Conservation (phyloP, 1,140 invertebrate genomes). For the Sinella curviseta region DNA sequence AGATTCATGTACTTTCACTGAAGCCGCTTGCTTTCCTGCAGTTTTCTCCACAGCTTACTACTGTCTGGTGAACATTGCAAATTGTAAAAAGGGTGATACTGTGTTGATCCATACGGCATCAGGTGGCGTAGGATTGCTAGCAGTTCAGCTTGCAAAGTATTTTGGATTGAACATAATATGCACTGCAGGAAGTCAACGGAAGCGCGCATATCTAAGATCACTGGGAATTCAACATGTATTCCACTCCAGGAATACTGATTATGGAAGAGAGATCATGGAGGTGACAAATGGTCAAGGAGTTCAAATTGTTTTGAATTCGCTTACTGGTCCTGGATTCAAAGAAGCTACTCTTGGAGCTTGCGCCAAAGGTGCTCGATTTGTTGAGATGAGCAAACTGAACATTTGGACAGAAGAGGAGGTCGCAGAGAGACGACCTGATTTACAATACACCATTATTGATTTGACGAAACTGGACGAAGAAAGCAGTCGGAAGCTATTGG, state of each 20-base stretch:
- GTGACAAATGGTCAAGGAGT: background rate
- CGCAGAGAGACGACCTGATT: background rate
- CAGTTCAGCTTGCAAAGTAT: too few relatives aligned
- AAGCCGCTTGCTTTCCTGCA: background rate
- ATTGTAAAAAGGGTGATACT: too few relatives aligned
- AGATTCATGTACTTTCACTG: background rate
- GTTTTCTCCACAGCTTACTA: background rate
- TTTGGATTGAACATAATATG: too few relatives aligned
- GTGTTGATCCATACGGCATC: too few relatives aligned
- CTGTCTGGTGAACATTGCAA: too few relatives aligned
- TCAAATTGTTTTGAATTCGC: background rate
- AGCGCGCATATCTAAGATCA: too few relatives aligned
- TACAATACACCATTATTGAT: background rate
- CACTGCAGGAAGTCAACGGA: too few relatives aligned
- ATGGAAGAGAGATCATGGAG: background rate
- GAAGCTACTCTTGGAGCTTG: background rate
- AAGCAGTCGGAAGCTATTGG: background rate
- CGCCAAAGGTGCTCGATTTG: background rate
- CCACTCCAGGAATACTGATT: background rate
- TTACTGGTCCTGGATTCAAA: background rate
- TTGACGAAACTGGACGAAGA: background rate
- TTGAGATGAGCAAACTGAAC: slow-evolving; percentile 8
- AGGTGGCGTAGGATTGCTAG: too few relatives aligned
- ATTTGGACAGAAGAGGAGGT: background rate
- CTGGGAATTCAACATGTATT: too few relatives aligned